Conservation (phyloP, 2,888 invertebrate species). For the Stenotaenia linearis region DNA sequence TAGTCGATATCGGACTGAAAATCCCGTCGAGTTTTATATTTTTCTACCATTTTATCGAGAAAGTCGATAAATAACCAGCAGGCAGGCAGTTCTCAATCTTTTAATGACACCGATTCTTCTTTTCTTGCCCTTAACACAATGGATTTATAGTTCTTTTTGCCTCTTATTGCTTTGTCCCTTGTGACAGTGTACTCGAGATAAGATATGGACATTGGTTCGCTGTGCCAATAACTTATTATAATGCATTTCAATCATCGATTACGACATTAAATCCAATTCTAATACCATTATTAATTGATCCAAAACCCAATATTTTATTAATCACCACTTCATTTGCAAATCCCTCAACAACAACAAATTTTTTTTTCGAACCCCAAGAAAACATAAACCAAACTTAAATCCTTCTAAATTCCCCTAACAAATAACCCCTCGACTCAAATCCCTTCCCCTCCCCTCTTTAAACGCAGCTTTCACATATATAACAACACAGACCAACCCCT, state of each 20-base stretch:
- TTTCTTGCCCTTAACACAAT: not conserved
- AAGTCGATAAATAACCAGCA: not conserved
- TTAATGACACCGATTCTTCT: not conserved
- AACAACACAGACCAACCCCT: not conserved
- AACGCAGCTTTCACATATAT: not conserved
- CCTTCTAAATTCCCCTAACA: not conserved
- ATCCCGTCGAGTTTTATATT: no score
- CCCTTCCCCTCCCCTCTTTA: slow-evolving; percentile 2
- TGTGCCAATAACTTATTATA: not conserved
- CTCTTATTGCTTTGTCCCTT: not conserved
- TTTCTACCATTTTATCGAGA: not conserved
- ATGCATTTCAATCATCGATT: not conserved
- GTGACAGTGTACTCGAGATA: not conserved
- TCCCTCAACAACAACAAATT: not conserved
- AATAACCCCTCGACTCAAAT: not conserved
- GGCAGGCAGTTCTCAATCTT: not conserved
- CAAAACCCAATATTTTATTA: not conserved
- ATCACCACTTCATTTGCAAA: not conserved
- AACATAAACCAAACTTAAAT: not conserved
- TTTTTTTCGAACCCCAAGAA: no score
- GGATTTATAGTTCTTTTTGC: not conserved
- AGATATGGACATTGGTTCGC: not conserved
- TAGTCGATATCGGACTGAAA: no score
- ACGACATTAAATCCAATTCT: not conserved
- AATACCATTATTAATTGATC: no score